These are phyloP conservation scores for Microctenopoma stevenorrisi DNA, from an alignment of 2,797 vertebrate species.

Conservation along the genomic window DNA sequence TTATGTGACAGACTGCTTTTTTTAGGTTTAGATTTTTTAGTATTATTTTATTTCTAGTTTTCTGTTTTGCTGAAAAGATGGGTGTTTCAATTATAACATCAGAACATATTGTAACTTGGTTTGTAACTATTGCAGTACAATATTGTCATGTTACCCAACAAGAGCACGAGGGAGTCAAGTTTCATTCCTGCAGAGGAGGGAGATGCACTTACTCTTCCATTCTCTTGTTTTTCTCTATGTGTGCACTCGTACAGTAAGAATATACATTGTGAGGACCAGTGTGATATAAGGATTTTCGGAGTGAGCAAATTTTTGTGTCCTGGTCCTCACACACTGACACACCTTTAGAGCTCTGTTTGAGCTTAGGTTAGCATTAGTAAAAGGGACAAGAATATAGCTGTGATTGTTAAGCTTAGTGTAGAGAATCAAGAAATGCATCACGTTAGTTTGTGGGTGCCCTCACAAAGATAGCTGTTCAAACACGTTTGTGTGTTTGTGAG, in stretches of 20 bases:
- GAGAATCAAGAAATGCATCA: not conserved
- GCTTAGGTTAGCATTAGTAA: not conserved
- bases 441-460: not conserved
- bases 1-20: not conserved
- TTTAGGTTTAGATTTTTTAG: not conserved
- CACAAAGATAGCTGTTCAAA: not conserved
- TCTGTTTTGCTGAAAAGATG: not conserved
- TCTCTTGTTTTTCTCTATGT: slow-evolving; percentile 1
- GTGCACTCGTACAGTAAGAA: slow-evolving; percentile 4
- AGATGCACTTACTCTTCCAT: slow-evolving; percentile 43
- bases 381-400: not conserved
- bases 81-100: not conserved
- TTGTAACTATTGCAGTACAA: slow-evolving; percentile 1
- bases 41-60: not conserved
- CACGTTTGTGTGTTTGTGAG: not conserved
- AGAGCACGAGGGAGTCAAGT: slow-evolving; percentile 36
- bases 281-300: not conserved
- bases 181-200: slow-evolving; percentile 34
- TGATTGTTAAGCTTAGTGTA: not conserved
- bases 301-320: not conserved
- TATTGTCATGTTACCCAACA: slow-evolving; percentile 23
- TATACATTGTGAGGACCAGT: not conserved
- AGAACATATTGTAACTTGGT: too few relatives aligned
- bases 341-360: not conserved
- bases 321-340: not conserved